These are phyloP conservation scores for Colostygia pectinataria DNA, from an alignment of 2,888 invertebrate genomes.

Conservation along the genomic window DNA sequence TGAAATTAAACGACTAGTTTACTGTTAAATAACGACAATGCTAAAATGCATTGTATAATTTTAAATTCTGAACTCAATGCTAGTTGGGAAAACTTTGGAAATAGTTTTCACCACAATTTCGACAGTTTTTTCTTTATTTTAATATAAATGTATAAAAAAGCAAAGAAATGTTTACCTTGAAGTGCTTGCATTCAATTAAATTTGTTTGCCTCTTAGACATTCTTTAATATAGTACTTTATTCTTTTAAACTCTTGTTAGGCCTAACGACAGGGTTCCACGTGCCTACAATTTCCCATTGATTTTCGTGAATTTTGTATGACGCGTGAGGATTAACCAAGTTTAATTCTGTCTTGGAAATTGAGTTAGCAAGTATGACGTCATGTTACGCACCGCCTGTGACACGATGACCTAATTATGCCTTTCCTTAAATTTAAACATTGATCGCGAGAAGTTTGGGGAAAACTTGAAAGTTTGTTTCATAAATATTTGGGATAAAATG, in stretches of 20 bases:
- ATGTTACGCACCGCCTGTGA: slow-evolving; percentile 25
- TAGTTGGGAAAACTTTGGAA: too few species aligned
- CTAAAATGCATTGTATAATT: too few species aligned
- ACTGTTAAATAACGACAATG: too few species aligned
- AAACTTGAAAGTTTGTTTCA: slow-evolving; percentile 2
- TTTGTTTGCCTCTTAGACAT: too few species aligned
- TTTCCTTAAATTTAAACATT: slow-evolving; percentile 22
- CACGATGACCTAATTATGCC: slow-evolving; percentile 33
- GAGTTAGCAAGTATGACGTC: slow-evolving; percentile 28
- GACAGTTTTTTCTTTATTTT: too few species aligned
- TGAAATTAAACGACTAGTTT: too few species aligned
- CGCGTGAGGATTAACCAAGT: slow-evolving; percentile 18
- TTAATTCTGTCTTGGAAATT: slow-evolving; percentile 34
- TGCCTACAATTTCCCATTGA: slow-evolving; percentile 12
- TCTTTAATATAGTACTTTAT: too few species aligned
- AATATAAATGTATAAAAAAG: too few species aligned
- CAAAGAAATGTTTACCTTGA: too few species aligned
- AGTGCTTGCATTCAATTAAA: too few species aligned
- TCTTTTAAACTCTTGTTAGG: background rate
- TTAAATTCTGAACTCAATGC: too few species aligned
- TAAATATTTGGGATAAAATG: slow-evolving; percentile 12
- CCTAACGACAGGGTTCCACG: background rate
- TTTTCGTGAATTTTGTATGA: slow-evolving; percentile 26
- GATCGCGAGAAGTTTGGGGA: slow-evolving; percentile 15
- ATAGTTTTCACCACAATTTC: too few species aligned